Evolutionary conservation across 2,888 invertebrate genomes (phyloP), one percentile per base, ranked within the genome.

Genomic region (Hydropsyche betteni): DNA sequence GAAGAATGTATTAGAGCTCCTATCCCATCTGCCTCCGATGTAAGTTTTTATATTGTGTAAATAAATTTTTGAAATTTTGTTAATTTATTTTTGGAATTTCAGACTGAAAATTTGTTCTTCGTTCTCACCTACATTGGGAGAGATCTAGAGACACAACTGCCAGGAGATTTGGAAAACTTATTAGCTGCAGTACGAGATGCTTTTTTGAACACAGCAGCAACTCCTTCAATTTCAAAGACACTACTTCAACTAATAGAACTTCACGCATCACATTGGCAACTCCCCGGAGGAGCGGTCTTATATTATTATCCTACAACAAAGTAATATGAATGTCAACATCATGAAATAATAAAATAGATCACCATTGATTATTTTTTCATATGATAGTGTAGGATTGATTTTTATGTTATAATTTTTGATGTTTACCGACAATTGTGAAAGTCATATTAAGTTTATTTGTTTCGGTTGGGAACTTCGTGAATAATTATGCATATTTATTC

Each of bases 91-190:
- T 68, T 71, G 52, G 16, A n/a, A 74, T 82, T 83, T 5, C 84
- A 94, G 94, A 93, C 94, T 82, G 95, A 95, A 85, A 94, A 94
- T 83, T 89, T 97, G 76, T 96, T 96, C 86, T 94, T 94, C 85
- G 94, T 96, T 80, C 87, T 96, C 81, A 95, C 95, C 38, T 94
- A 94, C 82, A 93, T 95, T 83, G 96, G 96, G 0, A 91, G 94
- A 80, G 96, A 96, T 85, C 87, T 97, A 83, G 95, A 96, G 84
- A 86, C 89, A 70, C 95, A 95, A 83, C 86, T 95, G 78, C 94
- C 95, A 0, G 90, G 90, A 75, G 94, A 94, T 82, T 86, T 96
- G 84, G 93, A 94, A 82, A 90, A 92, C 72, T 88, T 96, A 68
- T 89, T 96, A 82, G 90, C 91, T 16, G 91, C 91, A 78, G 93